Conservation (phyloP, 1,140 invertebrate species). For the Microplitis mediator region DNA sequence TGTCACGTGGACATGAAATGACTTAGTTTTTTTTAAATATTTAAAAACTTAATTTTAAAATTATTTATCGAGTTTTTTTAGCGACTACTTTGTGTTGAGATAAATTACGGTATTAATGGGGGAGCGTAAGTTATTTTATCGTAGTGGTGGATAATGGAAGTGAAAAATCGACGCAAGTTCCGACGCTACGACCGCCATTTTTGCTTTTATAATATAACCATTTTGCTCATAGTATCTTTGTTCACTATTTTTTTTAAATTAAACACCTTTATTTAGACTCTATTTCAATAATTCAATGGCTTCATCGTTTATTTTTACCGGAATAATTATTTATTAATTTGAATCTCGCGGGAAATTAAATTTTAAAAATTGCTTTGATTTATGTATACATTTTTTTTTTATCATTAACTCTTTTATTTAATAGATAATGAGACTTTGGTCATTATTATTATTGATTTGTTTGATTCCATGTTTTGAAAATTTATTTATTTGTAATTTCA, state of each 20-base stretch:
- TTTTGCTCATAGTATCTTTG: not conserved
- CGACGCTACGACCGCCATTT: constrained; percentile 10
- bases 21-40: not conserved
- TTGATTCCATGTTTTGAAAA: not conserved
- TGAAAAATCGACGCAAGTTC: not conserved
- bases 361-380: too few species aligned
- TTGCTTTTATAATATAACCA: constrained; percentile 1
- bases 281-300: not conserved
- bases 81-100: not conserved
- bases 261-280: not conserved
- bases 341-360: too few species aligned
- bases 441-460: too few species aligned
- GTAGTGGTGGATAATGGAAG: not conserved
- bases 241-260: not conserved
- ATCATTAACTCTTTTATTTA: too few species aligned
- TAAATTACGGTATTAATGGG: not conserved
- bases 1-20: not conserved
- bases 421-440: too few species aligned
- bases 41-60: not conserved
- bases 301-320: too few species aligned
- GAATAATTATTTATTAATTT: too few species aligned
- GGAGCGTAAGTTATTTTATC: not conserved
- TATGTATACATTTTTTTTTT: too few species aligned
- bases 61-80: not conserved
- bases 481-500: not conserved